These are phyloP conservation scores for Merops nubicus DNA, from an alignment of 2,113 vertebrate species.

Conservation along the genomic window DNA sequence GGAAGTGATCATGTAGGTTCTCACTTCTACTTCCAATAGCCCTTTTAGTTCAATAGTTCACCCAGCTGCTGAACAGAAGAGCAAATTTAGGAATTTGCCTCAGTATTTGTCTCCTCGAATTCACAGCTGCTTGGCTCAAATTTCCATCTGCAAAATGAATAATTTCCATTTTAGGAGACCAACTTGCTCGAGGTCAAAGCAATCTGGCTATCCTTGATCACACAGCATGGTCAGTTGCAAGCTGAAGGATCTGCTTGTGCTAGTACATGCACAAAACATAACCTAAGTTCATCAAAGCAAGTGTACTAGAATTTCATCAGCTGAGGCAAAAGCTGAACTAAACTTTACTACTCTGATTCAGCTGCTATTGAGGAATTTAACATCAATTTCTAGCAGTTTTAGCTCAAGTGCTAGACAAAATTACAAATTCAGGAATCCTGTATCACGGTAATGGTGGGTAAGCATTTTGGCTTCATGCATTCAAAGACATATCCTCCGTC, in stretches of 20 bases:
- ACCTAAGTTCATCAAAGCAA: background rate
- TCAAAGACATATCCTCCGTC: background rate
- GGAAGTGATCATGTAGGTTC: background rate
- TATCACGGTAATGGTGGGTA: background rate
- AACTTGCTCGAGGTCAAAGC: background rate
- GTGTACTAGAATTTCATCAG: background rate
- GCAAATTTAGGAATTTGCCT: background rate
- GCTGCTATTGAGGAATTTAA: background rate
- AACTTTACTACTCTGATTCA: background rate
- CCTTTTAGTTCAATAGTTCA: background rate
- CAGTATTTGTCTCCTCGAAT: constrained; percentile 28
- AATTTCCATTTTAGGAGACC: constrained; percentile 54
- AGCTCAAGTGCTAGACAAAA: background rate
- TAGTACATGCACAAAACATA: background rate
- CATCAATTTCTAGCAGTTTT: background rate
- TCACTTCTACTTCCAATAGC: background rate
- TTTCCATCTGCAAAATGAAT: constrained; percentile 40
- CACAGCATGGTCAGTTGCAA: background rate
- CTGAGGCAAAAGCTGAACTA: background rate
- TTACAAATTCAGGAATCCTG: background rate
- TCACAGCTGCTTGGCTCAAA: constrained; percentile 47
- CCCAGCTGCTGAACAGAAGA: background rate
- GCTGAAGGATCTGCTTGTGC: background rate
- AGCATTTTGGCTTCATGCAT: background rate
- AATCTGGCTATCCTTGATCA: background rate